phyloP scores from a whole-genome alignment of 37 sponge, comb jelly and placozoan species.

The Chondrilla cf. caribensis region DNA sequence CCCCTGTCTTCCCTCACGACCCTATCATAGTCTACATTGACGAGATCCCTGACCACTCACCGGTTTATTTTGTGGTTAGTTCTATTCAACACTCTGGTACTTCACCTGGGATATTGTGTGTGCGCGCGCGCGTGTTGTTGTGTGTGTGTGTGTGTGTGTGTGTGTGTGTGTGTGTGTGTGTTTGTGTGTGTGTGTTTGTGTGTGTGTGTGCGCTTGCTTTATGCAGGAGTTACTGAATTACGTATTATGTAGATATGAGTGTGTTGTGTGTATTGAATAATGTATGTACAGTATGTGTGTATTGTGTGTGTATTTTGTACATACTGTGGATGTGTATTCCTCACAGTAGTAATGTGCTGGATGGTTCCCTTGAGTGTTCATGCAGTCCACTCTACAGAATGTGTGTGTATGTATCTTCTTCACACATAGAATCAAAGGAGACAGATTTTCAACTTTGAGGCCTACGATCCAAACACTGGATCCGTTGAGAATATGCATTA shows the following conservation, averaged over 20 bases:
- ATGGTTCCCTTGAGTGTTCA: not conserved
- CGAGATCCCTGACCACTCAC: constrained; percentile 5
- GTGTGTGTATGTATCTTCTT: too few species aligned
- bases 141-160: not conserved
- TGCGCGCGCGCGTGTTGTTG: too few species aligned
- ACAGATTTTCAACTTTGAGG: not conserved
- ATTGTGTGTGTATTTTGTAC: too few species aligned
- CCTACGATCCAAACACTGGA: not conserved
- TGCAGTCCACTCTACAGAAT: too few species aligned
- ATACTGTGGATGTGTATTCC: too few species aligned
- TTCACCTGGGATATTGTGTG: too few species aligned
- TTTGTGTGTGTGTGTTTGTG: too few species aligned
- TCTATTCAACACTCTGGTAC: too few species aligned
- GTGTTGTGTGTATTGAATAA: too few species aligned
- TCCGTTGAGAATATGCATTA: not conserved
- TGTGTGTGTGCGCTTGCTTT: not conserved
- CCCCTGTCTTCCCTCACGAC: not conserved
- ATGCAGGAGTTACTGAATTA: too few species aligned
- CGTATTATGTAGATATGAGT: too few species aligned
- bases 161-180: not conserved
- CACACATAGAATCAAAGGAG: not conserved
- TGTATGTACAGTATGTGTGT: too few species aligned
- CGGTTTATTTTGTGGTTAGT: not conserved
- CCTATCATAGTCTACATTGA: not conserved
- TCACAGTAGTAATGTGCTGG: not conserved